Evolutionary conservation across 2,113 vertebrate species (phyloP).

Genomic region (Leptocoma aspasia): DNA sequence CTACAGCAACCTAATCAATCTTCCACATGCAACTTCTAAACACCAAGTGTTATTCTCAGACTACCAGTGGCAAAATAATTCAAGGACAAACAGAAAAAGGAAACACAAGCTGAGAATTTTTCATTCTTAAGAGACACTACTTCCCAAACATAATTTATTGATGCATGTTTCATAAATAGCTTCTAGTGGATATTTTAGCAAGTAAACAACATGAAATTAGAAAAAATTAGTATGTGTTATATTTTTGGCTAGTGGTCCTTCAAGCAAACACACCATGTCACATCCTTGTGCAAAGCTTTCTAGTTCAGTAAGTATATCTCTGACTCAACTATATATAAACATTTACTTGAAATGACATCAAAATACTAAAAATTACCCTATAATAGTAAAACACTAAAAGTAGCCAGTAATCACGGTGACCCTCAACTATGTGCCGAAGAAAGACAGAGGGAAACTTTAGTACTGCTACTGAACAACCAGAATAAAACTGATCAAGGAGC

Average conservation of each 20-base stretch:
- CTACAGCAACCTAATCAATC: background rate
- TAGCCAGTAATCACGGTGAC: background rate
- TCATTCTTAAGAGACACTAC: background rate
- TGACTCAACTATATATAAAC: background rate
- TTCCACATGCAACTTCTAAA: background rate
- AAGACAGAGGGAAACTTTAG: background rate
- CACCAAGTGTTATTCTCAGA: background rate
- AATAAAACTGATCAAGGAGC: background rate
- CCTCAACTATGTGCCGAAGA: background rate
- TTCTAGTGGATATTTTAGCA: background rate
- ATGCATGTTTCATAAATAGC: background rate
- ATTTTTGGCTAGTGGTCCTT: background rate
- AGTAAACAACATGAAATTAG: background rate
- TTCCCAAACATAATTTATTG: background rate
- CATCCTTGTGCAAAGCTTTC: background rate
- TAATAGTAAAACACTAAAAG: background rate
- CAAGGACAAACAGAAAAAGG: background rate
- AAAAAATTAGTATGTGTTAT: background rate
- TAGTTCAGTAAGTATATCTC: background rate
- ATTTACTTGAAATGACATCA: background rate
- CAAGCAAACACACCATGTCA: background rate
- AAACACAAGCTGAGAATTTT: background rate
- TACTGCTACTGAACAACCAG: background rate
- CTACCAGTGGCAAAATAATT: background rate
- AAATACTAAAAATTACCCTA: background rate